phyloP scores from a whole-genome alignment of 2,797 vertebrate species.

The Varecia variegata region DNA sequence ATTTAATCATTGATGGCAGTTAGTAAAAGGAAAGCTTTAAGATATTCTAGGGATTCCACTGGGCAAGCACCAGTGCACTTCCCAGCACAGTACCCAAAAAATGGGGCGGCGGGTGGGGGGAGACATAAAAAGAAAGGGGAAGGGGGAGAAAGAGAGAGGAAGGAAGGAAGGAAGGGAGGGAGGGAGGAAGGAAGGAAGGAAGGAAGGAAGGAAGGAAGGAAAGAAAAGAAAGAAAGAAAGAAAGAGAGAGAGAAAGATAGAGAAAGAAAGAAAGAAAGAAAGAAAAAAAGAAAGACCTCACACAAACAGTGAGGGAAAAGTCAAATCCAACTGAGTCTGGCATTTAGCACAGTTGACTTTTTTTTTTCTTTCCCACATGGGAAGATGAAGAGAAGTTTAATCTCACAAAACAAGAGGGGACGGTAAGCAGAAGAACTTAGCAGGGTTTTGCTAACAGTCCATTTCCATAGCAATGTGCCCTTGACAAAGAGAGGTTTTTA shows the following conservation, averaged over 20 bases:
- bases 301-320: background rate
- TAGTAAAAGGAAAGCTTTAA: conserved; percentile 46
- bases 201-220: background rate
- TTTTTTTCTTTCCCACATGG: background rate
- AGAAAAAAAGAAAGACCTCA: background rate
- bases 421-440: background rate
- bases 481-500: conserved; percentile 46
- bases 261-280: background rate
- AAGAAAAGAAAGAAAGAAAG: background rate
- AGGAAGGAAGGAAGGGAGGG: fast-evolving
- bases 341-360: background rate
- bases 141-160: background rate
- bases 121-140: fast-evolving
- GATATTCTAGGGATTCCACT: background rate
- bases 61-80: background rate
- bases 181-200: no score
- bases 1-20: conserved; percentile 14
- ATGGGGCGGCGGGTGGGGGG: fast-evolving
- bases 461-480: conserved; percentile 46
- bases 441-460: background rate
- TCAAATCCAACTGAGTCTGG: background rate
- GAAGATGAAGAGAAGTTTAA: conserved; percentile 44
- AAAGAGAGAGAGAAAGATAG: fast-evolving
- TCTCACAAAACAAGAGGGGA: background rate
- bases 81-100: background rate